Base-by-base conservation (phyloP, 2,888 invertebrate species). In the Phaedon cochleariae region DNA sequence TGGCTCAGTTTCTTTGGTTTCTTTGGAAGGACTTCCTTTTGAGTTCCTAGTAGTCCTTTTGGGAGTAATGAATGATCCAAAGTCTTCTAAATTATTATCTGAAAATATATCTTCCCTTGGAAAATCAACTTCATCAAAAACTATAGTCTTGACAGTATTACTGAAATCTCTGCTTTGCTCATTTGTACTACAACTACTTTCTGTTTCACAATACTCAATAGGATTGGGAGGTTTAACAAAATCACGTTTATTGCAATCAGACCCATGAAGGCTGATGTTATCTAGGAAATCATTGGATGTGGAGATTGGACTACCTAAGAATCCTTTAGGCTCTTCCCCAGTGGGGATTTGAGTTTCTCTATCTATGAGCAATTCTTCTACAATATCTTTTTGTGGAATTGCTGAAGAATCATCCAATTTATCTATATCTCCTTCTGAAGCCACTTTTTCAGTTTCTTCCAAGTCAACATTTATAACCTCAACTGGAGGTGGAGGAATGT, bases 111-210 rank as follows among this genome's bases (percentile, higher is more conserved):
- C 77, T 26, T 76, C 76, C 65, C 67, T 75, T 20, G 79, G 79
- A 69, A 81, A 81, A 41, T 81, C 81, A 6, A 80, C 71, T 55
- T 80, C 80, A 68, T 76, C 77, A 69, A 82, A 82, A n/a, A 80
- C 77, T 10, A 73, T 73, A 9, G 75, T 73, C 69, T 80, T 79
- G 12, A 78, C 67, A 9, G 74, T 68, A 57, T 73, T 75, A 53
- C 65, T 68, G 49, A 74, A 72, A 37, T 68, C 61, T 55, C 73
- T 68, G 34, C 63, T 67, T 0, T 64, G 59, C 10, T 69, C 71
- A 54, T 72, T 77, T 0, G 79, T 76, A 41, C 79, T 80, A 29
- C 76, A 78, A 66, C 78, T 79, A 68, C 81, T 80, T 59, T 79
- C 81, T 6, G 79, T 80, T 71, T 81, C 82, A 57, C 75, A 81